Conservation (phyloP, 2,113 vertebrate genomes). For the Phalacrocorax brasilianus region DNA sequence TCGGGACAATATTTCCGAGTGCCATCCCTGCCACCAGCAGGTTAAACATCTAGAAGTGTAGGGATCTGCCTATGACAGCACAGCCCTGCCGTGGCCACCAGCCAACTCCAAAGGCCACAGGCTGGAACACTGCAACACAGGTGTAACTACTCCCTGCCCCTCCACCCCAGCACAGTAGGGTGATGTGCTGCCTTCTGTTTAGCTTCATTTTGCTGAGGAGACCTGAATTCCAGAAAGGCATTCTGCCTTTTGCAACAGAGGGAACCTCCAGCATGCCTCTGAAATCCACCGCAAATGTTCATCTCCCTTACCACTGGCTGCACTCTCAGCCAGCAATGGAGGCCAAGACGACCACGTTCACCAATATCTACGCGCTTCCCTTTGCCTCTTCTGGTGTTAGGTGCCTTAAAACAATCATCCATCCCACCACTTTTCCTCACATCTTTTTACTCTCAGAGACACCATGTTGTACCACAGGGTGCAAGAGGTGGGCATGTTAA, state of each 20-base stretch:
- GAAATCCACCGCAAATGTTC: background rate
- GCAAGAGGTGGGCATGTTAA: rapidly evolving
- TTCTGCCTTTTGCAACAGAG: background rate
- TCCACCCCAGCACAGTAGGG: background rate
- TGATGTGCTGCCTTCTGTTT: background rate
- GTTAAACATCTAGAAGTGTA: rapidly evolving
- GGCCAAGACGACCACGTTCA: background rate
- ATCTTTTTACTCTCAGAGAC: background rate
- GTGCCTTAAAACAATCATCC: background rate
- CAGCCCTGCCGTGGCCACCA: too few relatives aligned
- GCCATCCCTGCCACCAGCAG: too few relatives aligned
- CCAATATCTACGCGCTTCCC: rapidly evolving
- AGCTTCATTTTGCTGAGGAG: background rate
- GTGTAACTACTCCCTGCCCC: too few relatives aligned
- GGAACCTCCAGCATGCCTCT: background rate
- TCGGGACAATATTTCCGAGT: rapidly evolving
- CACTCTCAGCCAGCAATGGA: too few relatives aligned
- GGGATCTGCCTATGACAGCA: too few relatives aligned
- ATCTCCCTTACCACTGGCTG: background rate
- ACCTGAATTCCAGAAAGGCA: background rate
- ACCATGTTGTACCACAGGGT: too few relatives aligned
- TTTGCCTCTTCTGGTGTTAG: background rate
- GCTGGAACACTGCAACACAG: background rate
- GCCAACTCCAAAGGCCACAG: rapidly evolving
- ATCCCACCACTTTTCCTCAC: background rate